Evolutionary conservation across 1,140 invertebrate species (phyloP), one percentile per base, ranked within the genome.

Genomic region (Pseudoatta argentina): DNA sequence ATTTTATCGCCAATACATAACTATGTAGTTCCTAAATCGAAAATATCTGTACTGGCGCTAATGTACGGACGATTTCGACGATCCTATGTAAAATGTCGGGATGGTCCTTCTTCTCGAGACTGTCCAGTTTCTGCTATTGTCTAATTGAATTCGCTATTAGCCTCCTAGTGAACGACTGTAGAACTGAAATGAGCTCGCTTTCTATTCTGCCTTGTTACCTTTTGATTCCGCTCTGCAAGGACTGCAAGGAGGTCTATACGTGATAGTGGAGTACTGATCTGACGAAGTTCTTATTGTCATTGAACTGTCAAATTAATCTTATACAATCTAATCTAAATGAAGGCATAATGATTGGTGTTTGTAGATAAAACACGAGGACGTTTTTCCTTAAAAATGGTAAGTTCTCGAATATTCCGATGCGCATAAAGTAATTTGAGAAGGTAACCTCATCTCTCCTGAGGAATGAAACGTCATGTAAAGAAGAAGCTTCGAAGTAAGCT

Each of bases 321-420:
- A 59, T 44, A 57, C n/a, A 57, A 44, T 71, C 39, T 39, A 71
- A 57, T 57, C 21, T 27, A 6, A 10, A 21, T 30, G 14, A 34
- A 18, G 69, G 8, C 39, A 83, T 75, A 24, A 18, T 75, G 55
- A 83, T 83, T 34, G 5, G 14, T 18, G 7, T 7, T n/a, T 21
- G 8, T 44, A 48, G 69, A 75, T 83, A 61, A 81, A 82, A 73
- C 24, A 16, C 55, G 27, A 48, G 55, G 44, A 63, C 39, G n/a
- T 55, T 27, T 59, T 61, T 16, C 12, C n/a, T 83, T 83, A 75
- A 83, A 83, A 61, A 83, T 83, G 79, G 79, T 83, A 61, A 75
- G 79, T 63, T 14, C 3, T 1, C 55, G 30, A 21, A 16, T 14
- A 2, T 2, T 48, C n/a, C 44, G n/a, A 8, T n/a, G 7, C 3